Conservation (phyloP, 2,888 invertebrate genomes). For the Diabrotica balteata region DNA sequence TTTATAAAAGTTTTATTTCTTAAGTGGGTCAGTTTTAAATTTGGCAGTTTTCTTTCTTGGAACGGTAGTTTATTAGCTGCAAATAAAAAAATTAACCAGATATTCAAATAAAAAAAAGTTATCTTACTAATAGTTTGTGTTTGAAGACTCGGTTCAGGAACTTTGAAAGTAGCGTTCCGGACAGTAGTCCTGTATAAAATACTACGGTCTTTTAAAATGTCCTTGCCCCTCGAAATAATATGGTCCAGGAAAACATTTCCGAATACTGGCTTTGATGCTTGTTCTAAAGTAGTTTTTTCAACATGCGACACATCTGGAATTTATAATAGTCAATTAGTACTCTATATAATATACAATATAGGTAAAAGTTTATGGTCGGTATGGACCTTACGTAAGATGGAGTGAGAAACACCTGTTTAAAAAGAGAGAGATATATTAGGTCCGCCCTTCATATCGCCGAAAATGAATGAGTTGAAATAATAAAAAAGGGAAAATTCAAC, state of each 20-base stretch:
- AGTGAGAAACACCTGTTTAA: too few relatives aligned
- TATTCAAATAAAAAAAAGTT: slow-evolving; percentile 4
- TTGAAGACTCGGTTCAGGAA: slow-evolving; percentile 1
- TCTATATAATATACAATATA: too few relatives aligned
- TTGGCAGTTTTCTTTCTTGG: background rate
- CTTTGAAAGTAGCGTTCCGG: slow-evolving; percentile 32
- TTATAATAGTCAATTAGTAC: background rate
- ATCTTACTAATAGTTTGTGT: background rate
- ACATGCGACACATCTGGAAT: slow-evolving; percentile 1
- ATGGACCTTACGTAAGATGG: too few relatives aligned
- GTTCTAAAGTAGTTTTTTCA: background rate
- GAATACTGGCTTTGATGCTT: slow-evolving; percentile 14
- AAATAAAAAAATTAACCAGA: background rate
- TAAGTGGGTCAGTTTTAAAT: slow-evolving; percentile 34
- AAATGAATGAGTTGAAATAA: too few relatives aligned
- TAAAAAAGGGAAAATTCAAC: too few relatives aligned
- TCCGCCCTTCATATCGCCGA: too few relatives aligned
- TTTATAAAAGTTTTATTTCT: slow-evolving; percentile 38
- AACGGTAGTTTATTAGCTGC: background rate
- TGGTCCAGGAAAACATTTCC: slow-evolving; percentile 44
- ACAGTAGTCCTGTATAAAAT: slow-evolving; percentile 49
- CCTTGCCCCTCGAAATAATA: slow-evolving; percentile 48
- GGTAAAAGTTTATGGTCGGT: too few relatives aligned
- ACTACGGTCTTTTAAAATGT: slow-evolving; percentile 54
- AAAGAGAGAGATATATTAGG: too few relatives aligned